These are phyloP conservation scores for Podarcis siculus DNA, from an alignment of 2,797 vertebrate genomes.

Conservation along the genomic window DNA sequence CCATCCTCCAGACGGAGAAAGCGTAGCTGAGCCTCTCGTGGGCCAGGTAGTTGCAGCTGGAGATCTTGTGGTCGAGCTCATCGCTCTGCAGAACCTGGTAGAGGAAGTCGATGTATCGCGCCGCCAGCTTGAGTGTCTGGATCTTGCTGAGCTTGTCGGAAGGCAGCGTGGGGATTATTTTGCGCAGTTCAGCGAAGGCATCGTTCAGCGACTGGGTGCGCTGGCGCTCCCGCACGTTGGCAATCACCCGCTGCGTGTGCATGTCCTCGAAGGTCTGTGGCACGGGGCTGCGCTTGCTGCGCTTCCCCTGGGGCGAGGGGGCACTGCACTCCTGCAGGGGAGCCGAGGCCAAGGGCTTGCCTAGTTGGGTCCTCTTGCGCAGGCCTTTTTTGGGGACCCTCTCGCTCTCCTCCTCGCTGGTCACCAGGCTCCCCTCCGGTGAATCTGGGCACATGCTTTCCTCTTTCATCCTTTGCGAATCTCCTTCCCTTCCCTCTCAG, in stretches of 20 bases:
- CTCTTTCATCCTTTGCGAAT: slow-evolving; percentile 82
- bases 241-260: slow-evolving; percentile 87
- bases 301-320: slow-evolving; percentile 81
- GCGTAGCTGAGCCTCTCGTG: slow-evolving; percentile 93
- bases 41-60: slow-evolving; percentile 90
- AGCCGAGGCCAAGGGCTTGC: slow-evolving; percentile 49
- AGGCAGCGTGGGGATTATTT: slow-evolving; percentile 92
- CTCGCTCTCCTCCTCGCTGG: slow-evolving; percentile 81
- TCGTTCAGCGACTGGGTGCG: slow-evolving; percentile 92
- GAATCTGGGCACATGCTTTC: slow-evolving; percentile 81
- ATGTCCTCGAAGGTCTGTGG: slow-evolving; percentile 83
- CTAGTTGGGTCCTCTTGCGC: slow-evolving; percentile 79
- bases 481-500: slow-evolving; percentile 11
- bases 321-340: slow-evolving; percentile 67
- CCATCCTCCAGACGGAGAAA: slow-evolving; percentile 96
- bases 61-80: slow-evolving; percentile 86
- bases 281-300: slow-evolving; percentile 81
- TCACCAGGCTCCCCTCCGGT: slow-evolving; percentile 81
- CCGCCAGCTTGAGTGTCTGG: slow-evolving; percentile 91
- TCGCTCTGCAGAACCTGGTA: slow-evolving; percentile 93
- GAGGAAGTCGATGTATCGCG: slow-evolving; percentile 92
- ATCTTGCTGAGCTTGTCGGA: slow-evolving; percentile 96
- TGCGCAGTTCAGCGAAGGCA: slow-evolving; percentile 88
- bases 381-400: slow-evolving; percentile 79
- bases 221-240: slow-evolving; percentile 91